These are phyloP conservation scores for Drosophila busckii DNA, from an alignment of 1,140 invertebrate species.

Conservation along the genomic window DNA sequence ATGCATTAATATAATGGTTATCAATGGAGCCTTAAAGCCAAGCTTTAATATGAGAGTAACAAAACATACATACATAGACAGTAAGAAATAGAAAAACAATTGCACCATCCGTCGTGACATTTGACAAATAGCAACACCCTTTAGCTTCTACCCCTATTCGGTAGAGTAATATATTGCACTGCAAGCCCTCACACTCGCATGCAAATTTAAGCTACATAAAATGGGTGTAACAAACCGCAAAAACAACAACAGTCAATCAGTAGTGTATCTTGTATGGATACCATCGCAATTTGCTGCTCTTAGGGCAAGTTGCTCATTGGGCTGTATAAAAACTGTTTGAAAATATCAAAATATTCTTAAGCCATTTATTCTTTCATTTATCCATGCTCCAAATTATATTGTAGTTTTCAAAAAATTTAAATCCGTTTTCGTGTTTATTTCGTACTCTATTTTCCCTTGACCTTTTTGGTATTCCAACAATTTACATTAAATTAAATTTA, in stretches of 20 bases:
- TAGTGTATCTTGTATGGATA: too few species aligned
- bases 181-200: slow-evolving; percentile 28
- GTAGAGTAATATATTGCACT: slow-evolving; percentile 66
- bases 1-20: slow-evolving; percentile 42
- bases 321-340: too few species aligned
- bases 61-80: too few species aligned
- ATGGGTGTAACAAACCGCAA: slow-evolving; percentile 68
- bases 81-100: slow-evolving; percentile 54
- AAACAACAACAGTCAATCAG: slow-evolving; percentile 43
- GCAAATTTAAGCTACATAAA: slow-evolving; percentile 64
- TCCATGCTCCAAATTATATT: too few species aligned
- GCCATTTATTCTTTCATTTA: too few species aligned
- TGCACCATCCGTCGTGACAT: slow-evolving; percentile 74
- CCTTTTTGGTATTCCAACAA: too few species aligned
- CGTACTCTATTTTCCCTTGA: too few species aligned
- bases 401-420: too few species aligned
- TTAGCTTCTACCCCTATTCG: slow-evolving; percentile 28
- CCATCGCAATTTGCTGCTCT: slow-evolving; percentile 1
- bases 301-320: too few species aligned
- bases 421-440: too few species aligned
- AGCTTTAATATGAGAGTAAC: not conserved
- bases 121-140: slow-evolving; percentile 51
- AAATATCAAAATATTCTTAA: too few species aligned
- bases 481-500: too few species aligned
- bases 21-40: slow-evolving; percentile 47